These are phyloP conservation scores for Elachura formosa DNA, from an alignment of 2,113 vertebrate genomes.

Conservation along the genomic window DNA sequence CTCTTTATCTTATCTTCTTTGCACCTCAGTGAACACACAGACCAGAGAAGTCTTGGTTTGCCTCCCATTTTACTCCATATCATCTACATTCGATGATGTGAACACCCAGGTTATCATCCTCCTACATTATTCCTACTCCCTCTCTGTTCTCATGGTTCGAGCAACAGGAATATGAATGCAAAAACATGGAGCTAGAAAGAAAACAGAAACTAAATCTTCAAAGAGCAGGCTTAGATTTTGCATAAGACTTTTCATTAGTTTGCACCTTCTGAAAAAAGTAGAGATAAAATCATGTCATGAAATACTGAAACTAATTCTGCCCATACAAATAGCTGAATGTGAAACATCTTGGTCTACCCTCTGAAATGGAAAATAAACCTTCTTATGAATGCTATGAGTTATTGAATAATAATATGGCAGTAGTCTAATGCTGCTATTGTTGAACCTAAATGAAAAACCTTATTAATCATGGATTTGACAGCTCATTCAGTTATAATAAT, in stretches of 20 bases:
- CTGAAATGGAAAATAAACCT: neutral
- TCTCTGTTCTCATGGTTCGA: neutral
- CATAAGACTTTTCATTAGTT: neutral
- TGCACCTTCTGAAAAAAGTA: neutral
- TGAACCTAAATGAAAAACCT: constrained; percentile 65
- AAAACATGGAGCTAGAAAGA: neutral
- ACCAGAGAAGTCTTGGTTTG: neutral
- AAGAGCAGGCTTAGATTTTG: neutral
- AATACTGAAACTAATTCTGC: constrained; percentile 21
- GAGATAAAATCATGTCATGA: neutral
- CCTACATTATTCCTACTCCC: neutral
- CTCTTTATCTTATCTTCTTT: neutral
- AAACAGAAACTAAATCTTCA: neutral
- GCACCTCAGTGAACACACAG: neutral
- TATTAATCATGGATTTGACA: constrained; percentile 73
- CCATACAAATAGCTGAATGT: neutral
- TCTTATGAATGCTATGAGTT: neutral
- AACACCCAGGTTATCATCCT: neutral
- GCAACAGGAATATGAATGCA: neutral
- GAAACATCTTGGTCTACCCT: neutral
- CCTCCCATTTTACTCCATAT: neutral
- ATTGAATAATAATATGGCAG: constrained; percentile 51
- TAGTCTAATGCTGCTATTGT: constrained; percentile 37
- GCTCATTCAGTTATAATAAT: constrained; percentile 61
- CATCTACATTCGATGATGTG: neutral